Conservation (phyloP, 2,797 vertebrate species). For the Brachyrhaphis roseni region DNA sequence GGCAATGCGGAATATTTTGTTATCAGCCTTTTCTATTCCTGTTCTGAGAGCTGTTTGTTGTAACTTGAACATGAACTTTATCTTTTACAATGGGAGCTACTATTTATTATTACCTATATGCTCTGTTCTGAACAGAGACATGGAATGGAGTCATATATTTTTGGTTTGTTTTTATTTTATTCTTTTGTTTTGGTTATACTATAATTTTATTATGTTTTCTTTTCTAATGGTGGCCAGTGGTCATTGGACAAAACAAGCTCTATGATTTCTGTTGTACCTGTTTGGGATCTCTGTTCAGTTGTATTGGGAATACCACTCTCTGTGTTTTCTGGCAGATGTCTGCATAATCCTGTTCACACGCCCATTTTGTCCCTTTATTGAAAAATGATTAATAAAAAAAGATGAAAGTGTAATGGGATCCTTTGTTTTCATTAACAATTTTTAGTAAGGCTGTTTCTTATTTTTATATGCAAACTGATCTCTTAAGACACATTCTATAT, state of each 20-base stretch:
- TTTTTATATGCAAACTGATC: background rate
- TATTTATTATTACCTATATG: slow-evolving; percentile 99
- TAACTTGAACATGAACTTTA: slow-evolving; percentile 99
- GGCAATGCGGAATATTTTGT: slow-evolving; percentile 99
- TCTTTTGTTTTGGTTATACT: slow-evolving; percentile 80
- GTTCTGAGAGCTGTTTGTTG: slow-evolving; percentile 99
- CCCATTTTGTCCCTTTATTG: slow-evolving; percentile 99
- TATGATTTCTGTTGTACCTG: slow-evolving; percentile 93
- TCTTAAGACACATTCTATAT: background rate
- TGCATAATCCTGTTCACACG: slow-evolving; percentile 99
- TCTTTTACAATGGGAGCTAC: slow-evolving; percentile 99
- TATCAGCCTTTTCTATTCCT: slow-evolving; percentile 99
- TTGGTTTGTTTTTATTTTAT: slow-evolving; percentile 75
- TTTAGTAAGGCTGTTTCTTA: background rate
- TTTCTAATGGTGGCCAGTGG: slow-evolving; percentile 93
- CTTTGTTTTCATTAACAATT: slow-evolving; percentile 55
- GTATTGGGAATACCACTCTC: slow-evolving; percentile 99
- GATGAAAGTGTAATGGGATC: slow-evolving; percentile 84
- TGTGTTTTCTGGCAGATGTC: slow-evolving; percentile 99
- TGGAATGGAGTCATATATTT: slow-evolving; percentile 90
- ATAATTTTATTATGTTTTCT: slow-evolving; percentile 62
- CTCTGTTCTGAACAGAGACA: slow-evolving; percentile 98
- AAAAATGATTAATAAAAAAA: slow-evolving; percentile 86
- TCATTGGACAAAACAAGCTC: slow-evolving; percentile 94
- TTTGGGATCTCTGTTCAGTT: slow-evolving; percentile 99